phyloP scores from a whole-genome alignment of 2,888 invertebrate genomes.

The Nesidiocoris tenuis region DNA sequence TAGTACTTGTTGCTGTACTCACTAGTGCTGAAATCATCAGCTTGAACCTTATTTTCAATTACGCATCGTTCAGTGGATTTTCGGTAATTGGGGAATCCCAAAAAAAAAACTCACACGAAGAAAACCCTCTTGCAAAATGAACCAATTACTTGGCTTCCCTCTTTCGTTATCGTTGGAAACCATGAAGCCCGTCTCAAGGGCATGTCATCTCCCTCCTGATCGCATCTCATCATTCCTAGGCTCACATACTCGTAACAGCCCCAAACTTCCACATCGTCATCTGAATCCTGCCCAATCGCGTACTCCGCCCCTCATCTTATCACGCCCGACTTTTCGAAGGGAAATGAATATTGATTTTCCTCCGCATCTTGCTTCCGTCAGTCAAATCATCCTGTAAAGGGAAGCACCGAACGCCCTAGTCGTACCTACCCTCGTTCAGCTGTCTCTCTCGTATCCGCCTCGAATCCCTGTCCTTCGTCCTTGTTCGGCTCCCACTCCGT shows the following conservation, averaged over 20 bases:
- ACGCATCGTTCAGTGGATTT: too few relatives aligned
- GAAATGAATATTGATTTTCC: conserved; percentile 30
- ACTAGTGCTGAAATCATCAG: too few relatives aligned
- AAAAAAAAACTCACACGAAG: too few relatives aligned
- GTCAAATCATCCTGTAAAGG: conserved; percentile 18
- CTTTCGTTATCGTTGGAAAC: not conserved
- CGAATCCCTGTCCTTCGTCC: not conserved
- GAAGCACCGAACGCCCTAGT: not conserved
- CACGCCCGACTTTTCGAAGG: not conserved
- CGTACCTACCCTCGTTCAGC: too few relatives aligned
- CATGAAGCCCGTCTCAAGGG: not conserved
- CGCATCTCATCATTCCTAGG: not conserved
- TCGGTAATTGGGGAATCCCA: too few relatives aligned
- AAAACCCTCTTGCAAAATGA: too few relatives aligned
- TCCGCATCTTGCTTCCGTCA: conserved; percentile 29
- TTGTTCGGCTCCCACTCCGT: not conserved
- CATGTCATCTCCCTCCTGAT: not conserved
- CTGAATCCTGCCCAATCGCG: not conserved
- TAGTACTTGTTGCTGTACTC: too few relatives aligned
- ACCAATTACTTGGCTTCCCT: too few relatives aligned
- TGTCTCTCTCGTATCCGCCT: too few relatives aligned
- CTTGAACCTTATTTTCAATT: too few relatives aligned
- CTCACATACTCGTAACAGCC: not conserved
- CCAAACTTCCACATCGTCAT: not conserved
- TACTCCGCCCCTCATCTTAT: not conserved